Evolutionary conservation across 2,888 invertebrate species (phyloP), one percentile per base, ranked within the genome.

Genomic region (Oegoconia quadripuncta): DNA sequence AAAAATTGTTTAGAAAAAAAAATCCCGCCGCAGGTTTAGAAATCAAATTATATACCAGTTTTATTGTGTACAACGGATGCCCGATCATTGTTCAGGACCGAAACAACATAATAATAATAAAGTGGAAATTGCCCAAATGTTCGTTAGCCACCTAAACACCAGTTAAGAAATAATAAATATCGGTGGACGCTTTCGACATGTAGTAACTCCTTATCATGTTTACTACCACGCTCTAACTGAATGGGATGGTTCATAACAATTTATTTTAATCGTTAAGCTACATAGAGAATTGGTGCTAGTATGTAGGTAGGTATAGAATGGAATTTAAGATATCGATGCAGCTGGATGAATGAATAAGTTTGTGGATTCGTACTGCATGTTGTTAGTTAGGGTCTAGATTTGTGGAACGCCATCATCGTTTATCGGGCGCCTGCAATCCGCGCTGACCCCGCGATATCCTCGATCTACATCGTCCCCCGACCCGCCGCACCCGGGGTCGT

Each of bases 381-480:
- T 14, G 22, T 33, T 11, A 57, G 61, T 59, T 60, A 51, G 53
- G 58, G 59, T 65, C 61, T 60, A 48, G 64, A 68, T 64, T 64
- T 58, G 62, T 68, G 63, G 67, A 60, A 66, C 64, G 73, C 64
- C 73, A 65, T 64, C 65, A 59, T 54, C 70, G 71, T 81, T 82
- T 83, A 84, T 82, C 84, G 73, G 75, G 71, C 76, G 83, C 79
- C 80, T 83, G 78, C 84, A 86, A 87, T 86, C 87, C 83, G 77
- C 74, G 82, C 69, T 86, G 86, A 87, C 86, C 86, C 82, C 80
- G 76, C 70, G 83, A 84, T 83, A 86, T 87, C 84, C 84, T 83
- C 83, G 77, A 76, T 81, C 80, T 73, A 77, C 68, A 74, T 78
- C 64, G 59, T 74, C 72, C 73, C 73, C 57, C 69, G 62, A 68